Evolutionary conservation across 1,140 invertebrate species (phyloP), one percentile per base, ranked within the genome.

Genomic region (Macrostomum lignano): DNA sequence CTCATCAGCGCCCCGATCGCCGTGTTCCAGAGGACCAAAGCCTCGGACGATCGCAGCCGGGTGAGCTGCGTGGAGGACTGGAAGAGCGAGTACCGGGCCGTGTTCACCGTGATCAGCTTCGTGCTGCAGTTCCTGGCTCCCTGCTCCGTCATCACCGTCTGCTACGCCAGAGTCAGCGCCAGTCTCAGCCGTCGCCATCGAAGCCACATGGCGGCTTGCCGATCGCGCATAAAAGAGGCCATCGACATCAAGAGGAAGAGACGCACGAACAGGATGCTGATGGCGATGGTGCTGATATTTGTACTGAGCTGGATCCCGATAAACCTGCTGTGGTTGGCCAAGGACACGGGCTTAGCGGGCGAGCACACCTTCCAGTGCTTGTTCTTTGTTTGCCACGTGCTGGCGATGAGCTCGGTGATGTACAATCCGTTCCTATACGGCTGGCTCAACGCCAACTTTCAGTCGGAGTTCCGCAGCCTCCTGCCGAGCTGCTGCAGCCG

Each of bases 211-310:
- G 48, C 53, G 6, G 68, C 35, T 67, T 71, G 45, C 71, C 82
- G 56, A 70, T 77, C 48, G 61, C 67, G 10, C 70, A 77, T 39
- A 59, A 65, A 47, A 32, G 51, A 57, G 26, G 46, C 51, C 42
- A 38, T 47, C 37, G 54, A 56, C 40, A 52, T 56, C 17, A 43
- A 66, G 40, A 60, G 73, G 28, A 81, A 78, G 10, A 73, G 78
- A 39, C 42, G 64, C 28, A 69, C 66, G 11, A 69, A 69, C 42
- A 65, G 75, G 39, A 96, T 94, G 86, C 61, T 94, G 7, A 84
- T 93, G 40, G 72, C 78, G 1, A 94, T 96, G 81, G 84, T 93
- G 0, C 66, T 69, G 0, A 77, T 93, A 21, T 96, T 94, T 52
- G 73, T 77, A 0, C 62, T 75, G 0, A 88, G 75, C n/a, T 94